A percentile compares a stretch with the other conserved stretches of the same genome.
These are phyloP conservation scores for Valencia hispanica DNA, from an alignment of 2,797 vertebrate species.

Conservation along the genomic window DNA sequence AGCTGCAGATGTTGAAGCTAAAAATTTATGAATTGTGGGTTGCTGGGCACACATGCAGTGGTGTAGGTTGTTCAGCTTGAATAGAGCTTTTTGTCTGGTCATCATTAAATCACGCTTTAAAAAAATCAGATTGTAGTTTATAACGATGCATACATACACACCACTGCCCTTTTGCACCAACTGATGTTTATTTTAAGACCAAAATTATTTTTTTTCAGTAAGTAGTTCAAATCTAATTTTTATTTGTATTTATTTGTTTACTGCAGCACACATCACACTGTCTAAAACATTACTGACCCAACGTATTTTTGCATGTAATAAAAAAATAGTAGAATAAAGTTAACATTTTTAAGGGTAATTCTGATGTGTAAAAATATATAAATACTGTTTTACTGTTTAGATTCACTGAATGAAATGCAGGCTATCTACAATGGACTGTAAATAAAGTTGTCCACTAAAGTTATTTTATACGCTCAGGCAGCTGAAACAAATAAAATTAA, in stretches of 20 bases:
- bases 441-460: background rate
- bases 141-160: slow-evolving; percentile 1
- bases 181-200: slow-evolving; percentile 1
- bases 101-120: slow-evolving; percentile 35
- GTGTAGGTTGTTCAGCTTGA: slow-evolving; percentile 29
- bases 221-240: background rate
- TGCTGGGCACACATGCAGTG: slow-evolving; percentile 45
- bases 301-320: background rate
- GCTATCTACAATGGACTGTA: background rate
- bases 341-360: background rate
- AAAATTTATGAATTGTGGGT: slow-evolving; percentile 61
- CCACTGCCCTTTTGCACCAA: background rate
- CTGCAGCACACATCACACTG: background rate
- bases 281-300: background rate
- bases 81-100: slow-evolving; percentile 34
- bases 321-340: background rate
- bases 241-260: background rate
- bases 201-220: background rate
- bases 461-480: background rate
- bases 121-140: slow-evolving; percentile 30
- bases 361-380: background rate
- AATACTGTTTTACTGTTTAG: background rate
- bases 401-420: background rate
- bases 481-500: background rate
- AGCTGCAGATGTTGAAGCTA: slow-evolving; percentile 61